A percentile compares a stretch with the other conserved stretches of the same genome.
Conservation (phyloP, 1,140 invertebrate species). For the Drosophila jambulina region DNA sequence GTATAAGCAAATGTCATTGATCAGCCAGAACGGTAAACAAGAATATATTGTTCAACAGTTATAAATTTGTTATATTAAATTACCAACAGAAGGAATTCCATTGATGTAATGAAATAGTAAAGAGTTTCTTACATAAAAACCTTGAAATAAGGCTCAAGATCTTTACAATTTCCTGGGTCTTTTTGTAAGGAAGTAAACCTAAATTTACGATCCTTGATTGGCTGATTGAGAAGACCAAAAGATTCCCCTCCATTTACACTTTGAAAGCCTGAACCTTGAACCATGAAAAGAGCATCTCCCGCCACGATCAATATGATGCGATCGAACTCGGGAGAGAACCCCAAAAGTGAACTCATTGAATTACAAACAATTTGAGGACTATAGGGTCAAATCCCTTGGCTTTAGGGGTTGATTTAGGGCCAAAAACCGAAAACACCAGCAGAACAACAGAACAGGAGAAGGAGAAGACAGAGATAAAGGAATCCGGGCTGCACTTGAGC, state of each 20-base stretch:
- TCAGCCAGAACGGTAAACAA: background rate
- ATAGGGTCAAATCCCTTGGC: conserved; percentile 53
- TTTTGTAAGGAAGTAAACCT: conserved; percentile 2
- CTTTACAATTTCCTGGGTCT: background rate
- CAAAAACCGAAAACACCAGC: conserved; percentile 23
- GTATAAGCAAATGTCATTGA: background rate
- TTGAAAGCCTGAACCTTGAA: background rate
- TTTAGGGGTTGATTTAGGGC: conserved; percentile 55
- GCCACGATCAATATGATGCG: conserved; percentile 23
- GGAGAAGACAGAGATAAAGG: conserved; percentile 26
- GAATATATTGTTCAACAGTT: background rate
- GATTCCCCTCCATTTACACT: conserved; percentile 10
- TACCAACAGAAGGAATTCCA: background rate
- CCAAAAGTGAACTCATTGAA: conserved; percentile 45
- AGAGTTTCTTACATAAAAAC: background rate
- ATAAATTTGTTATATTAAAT: background rate
- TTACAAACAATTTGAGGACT: conserved; percentile 42
- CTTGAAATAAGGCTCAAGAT: background rate
- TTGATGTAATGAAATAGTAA: background rate
- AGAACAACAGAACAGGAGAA: conserved; percentile 3
- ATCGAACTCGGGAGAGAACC: conserved; percentile 16
- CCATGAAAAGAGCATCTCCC: conserved; percentile 26
- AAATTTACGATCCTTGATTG: conserved; percentile 13
- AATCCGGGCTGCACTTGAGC: conserved; percentile 48
- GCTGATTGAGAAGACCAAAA: conserved; percentile 9